Percentiles rank a stretch among this genome's conserved stretches.
Conservation (phyloP, 2,797 vertebrate genomes). For the Bradypodion ventrale region DNA sequence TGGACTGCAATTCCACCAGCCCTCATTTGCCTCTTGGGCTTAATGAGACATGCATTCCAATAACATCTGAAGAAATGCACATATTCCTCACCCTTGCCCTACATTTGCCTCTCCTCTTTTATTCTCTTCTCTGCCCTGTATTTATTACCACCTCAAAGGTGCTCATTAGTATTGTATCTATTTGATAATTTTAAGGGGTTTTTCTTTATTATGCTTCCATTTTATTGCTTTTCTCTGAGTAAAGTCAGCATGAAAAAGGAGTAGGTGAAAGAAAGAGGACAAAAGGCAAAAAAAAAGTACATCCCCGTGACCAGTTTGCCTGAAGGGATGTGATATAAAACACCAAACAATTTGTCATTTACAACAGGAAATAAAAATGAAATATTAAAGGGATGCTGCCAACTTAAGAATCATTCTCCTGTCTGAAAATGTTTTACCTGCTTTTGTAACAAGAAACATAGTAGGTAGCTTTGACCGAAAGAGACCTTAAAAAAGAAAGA, state of each 20-base stretch:
- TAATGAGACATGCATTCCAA: background rate
- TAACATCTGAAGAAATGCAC: background rate
- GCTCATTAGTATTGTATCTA: constrained; percentile 51
- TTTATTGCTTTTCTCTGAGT: background rate
- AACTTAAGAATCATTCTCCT: constrained; percentile 48
- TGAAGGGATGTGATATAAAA: constrained; percentile 65
- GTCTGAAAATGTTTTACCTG: constrained; percentile 52
- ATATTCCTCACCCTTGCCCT: background rate
- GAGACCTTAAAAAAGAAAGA: background rate
- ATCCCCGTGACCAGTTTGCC: constrained; percentile 51
- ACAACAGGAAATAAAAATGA: constrained; percentile 70
- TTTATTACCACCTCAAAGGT: constrained; percentile 62
- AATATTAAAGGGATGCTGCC: constrained; percentile 59
- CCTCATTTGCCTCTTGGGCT: background rate
- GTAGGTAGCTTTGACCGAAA: background rate
- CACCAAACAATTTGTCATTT: constrained; percentile 66
- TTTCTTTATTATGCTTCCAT: constrained; percentile 38
- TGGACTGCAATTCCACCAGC: background rate
- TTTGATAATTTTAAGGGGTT: constrained; percentile 16
- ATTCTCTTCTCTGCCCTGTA: constrained; percentile 8
- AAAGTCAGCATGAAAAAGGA: constrained; percentile 12
- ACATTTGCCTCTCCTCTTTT: background rate
- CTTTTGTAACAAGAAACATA: constrained; percentile 16
- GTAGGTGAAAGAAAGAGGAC: background rate
- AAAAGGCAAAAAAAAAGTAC: constrained; percentile 3